Conservation (phyloP, 2,113 vertebrate genomes). For the Pongo pygmaeus region DNA sequence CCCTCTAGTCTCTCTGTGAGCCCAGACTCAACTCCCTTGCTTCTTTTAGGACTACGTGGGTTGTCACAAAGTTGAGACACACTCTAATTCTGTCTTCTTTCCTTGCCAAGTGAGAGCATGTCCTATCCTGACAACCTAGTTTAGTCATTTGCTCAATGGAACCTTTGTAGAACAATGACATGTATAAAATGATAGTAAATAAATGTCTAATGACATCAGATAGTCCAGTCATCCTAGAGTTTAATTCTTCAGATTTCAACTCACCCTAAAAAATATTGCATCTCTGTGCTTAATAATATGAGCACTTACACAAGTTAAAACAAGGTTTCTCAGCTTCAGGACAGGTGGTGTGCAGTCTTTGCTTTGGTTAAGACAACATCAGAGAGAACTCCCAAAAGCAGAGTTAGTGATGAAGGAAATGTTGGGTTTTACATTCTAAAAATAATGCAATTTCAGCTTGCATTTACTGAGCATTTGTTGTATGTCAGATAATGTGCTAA, state of each 20-base stretch:
- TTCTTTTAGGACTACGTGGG: background rate
- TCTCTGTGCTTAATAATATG: too few relatives aligned
- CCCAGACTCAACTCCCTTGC: background rate
- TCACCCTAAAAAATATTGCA: too few relatives aligned
- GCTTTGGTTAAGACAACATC: background rate
- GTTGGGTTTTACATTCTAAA: background rate
- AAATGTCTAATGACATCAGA: background rate
- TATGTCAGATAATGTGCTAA: background rate
- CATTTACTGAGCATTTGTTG: background rate
- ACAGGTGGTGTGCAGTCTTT: background rate
- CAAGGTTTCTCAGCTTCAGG: too few relatives aligned
- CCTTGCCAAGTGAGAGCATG: background rate
- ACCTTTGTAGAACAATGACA: background rate
- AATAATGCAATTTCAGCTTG: background rate
- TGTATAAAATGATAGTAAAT: background rate
- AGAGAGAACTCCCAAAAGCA: background rate
- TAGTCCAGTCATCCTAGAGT: too few relatives aligned
- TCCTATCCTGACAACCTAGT: background rate
- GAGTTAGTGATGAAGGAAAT: too few relatives aligned
- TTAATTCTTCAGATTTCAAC: too few relatives aligned
- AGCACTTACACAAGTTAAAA: too few relatives aligned
- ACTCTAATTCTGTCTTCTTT: background rate
- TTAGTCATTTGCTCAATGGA: background rate
- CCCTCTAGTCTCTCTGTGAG: background rate
- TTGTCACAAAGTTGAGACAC: background rate